Conservation (phyloP, 92 coral and sea anemone species). For the Porites evermanni region DNA sequence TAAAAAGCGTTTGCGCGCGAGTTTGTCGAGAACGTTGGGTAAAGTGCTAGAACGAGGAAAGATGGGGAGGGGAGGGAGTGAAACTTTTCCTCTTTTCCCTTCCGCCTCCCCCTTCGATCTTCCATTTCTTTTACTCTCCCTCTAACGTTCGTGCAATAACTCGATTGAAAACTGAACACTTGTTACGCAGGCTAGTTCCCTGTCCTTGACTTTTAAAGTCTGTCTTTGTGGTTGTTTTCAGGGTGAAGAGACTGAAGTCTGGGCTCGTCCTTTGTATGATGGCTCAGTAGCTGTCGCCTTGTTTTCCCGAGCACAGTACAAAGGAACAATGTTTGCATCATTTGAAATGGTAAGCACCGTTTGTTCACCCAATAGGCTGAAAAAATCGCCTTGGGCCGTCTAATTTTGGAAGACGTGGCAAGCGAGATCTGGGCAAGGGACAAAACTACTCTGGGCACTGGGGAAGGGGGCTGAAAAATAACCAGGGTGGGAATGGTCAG, state of each 20-base stretch:
- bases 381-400: not conserved
- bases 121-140: too few species aligned
- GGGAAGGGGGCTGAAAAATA: too few species aligned
- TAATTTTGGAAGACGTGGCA: too few species aligned
- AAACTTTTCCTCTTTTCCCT: too few species aligned
- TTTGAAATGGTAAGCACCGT: not conserved
- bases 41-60: too few species aligned
- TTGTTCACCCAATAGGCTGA: not conserved
- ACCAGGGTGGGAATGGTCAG: not conserved
- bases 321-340: slow-evolving; percentile 10
- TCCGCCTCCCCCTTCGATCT: too few species aligned
- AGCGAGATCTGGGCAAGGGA: too few species aligned
- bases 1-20: too few species aligned
- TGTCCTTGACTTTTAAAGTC: not conserved
- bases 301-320: slow-evolving; percentile 21
- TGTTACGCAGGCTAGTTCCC: not conserved
- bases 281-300: slow-evolving; percentile 84
- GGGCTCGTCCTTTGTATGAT: slow-evolving; percentile 78
- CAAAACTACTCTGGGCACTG: too few species aligned
- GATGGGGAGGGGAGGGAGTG: too few species aligned
- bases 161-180: not conserved
- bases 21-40: too few species aligned
- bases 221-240: not conserved
- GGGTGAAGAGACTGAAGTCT: slow-evolving; percentile 65
- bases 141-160: too few species aligned